Base-by-base conservation (phyloP, 2,888 invertebrate species). In the Tanypteryx hageni region DNA sequence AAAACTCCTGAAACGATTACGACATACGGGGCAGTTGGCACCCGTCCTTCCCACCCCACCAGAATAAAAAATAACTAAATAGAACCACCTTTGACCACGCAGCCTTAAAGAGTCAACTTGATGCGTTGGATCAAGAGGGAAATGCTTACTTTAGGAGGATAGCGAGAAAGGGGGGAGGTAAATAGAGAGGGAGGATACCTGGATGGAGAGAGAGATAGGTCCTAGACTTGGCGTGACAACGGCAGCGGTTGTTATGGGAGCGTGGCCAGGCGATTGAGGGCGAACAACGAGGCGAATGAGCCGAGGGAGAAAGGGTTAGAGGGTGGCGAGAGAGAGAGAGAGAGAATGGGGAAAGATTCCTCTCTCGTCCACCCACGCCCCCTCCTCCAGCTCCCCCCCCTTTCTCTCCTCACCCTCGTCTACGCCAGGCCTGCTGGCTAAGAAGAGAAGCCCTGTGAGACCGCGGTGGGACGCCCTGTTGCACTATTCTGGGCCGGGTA, bases 291-390 rank as follows among this genome's bases (percentile, higher is more conserved):
- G n/a, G n/a, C 31, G 31, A n/a, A 18, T 10, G n/a, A 27, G 18
- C n/a, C 16, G 18, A n/a, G 0, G 83, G 16, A 16, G n/a, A 68
- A 18, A n/a, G n/a, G 86, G 61, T n/a, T 86, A 16, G 86, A 31
- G 86, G 31, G 31, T 14, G 84, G n/a, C 56, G 57, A n/a, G 85
- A 22, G 18, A 11, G 16, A 18, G 27, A 14, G 59, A 44, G 31
- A 44, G 11, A 57, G 18, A 1, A 83, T 83, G 56, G n/a, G 83
- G 83, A 44, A 16, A 86, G 86, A 86, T 86, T 86, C 86, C 86
- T 27, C 86, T 31, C 18, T 16, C 86, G 59, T 61, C 86, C 86
- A 86, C 86, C 86, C 86, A 86, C 86, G 86, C 86, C 86, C 86
- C 86, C 86, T 86, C 11, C 86, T 27, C 86, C 61, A n/a, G 22